Base-by-base conservation (phyloP, 2,113 vertebrate genomes). In the Hucho hucho region DNA sequence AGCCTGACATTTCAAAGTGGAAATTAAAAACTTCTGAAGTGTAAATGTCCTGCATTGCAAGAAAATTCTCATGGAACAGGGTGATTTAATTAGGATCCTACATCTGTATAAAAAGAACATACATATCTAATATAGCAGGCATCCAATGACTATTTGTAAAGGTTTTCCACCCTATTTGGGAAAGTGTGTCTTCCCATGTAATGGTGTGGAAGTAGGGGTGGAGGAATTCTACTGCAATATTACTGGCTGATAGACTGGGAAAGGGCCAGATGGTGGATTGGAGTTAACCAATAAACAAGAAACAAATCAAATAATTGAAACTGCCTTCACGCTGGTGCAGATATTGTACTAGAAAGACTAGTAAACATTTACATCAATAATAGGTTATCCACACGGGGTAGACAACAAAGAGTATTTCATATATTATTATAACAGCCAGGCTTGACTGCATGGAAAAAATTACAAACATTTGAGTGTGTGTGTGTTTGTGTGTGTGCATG, bases 281-380 rank as follows among this genome's bases (percentile, higher is more conserved):
- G 37, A 11, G 37, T 43, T 2, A 53, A 79, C 25, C 53, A 86
- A 37, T 70, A 69, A 67, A 75, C 53, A 86, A 29, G 25, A 69
- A 67, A 75, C 67, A 69, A 71, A 75, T 32, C 67, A 67, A 79
- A 78, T 26, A 69, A 71, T 77, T 80, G 32, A 76, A 75, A 78
- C 49, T 70, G 25, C 43, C 71, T 43, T 43, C 9, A 43, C 37
- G 9, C 37, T 43, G 37, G 9, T 29, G 25, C 37, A 25, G 47
- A 66, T 70, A 24, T 69, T 22, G 11, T 63, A 63, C 59, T 63
- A 63, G 7, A n/a, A 63, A 22, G 11, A 16, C 28, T 3, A 3
- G 37, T 43, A 28, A 37, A 43, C 16, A 32, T 47, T 70, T 25
- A 47, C 12, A 47, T 32, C 16, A 18, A 9, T 14, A 69, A 26